Evolutionary conservation across 2,113 vertebrate genomes (phyloP).

Genomic region (Psophia crepitans): DNA sequence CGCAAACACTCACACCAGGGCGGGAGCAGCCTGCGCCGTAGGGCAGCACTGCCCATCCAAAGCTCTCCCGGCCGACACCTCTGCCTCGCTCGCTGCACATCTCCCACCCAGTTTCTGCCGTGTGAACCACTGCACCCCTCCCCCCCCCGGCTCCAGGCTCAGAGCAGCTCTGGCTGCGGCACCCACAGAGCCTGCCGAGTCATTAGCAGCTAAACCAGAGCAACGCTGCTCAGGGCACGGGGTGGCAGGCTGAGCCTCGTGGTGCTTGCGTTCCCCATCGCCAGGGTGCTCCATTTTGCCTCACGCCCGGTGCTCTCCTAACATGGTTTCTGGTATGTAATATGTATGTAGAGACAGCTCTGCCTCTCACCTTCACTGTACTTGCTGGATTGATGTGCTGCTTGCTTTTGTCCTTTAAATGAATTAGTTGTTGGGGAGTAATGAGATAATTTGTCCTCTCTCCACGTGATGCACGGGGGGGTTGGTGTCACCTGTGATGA

Average conservation of each 20-base stretch:
- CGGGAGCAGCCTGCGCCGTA: neutral
- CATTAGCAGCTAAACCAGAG: neutral
- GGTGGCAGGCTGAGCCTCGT: neutral
- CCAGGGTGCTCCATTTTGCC: neutral
- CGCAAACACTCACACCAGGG: accelerated
- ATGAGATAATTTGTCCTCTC: slow-evolving; percentile 1
- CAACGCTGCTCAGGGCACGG: too few species aligned
- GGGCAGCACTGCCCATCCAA: neutral
- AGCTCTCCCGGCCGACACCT: neutral
- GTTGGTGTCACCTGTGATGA: neutral
- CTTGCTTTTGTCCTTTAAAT: neutral
- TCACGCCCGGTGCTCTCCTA: accelerated
- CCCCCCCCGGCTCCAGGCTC: accelerated
- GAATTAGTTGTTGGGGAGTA: neutral
- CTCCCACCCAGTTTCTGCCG: neutral
- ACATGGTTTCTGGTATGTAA: neutral
- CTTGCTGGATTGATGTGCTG: neutral
- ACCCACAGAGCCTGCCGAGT: too few species aligned
- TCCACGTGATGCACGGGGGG: neutral
- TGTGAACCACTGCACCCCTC: neutral
- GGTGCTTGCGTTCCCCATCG: too few species aligned
- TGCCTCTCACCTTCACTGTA: neutral
- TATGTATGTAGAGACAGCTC: accelerated
- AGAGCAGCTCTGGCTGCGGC: neutral
- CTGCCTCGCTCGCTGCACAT: accelerated